phyloP scores from a whole-genome alignment of 2,888 invertebrate genomes.

The Philonicus albiceps region DNA sequence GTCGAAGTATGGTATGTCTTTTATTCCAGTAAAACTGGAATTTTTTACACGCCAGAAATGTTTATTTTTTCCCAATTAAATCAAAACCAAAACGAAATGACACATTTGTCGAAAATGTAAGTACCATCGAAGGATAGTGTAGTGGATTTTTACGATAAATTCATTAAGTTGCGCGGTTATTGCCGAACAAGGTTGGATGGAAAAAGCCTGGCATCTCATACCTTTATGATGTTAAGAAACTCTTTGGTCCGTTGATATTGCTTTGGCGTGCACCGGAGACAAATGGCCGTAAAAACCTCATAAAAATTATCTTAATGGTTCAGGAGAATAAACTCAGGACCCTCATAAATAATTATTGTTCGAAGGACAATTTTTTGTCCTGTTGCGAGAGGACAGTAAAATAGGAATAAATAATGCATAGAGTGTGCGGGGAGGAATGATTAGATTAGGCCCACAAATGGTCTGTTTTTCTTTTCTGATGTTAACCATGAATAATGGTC shows the following conservation, averaged over 20 bases:
- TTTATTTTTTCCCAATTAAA: neutral
- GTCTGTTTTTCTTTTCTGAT: neutral
- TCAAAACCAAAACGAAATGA: slow-evolving; percentile 3
- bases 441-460: slow-evolving; percentile 9
- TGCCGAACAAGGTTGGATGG: neutral
- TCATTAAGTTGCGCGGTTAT: slow-evolving; percentile 10
- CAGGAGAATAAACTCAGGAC: slow-evolving; percentile 3
- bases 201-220: neutral
- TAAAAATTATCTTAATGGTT: slow-evolving; percentile 33
- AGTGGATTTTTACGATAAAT: slow-evolving; percentile 17
- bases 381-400: neutral
- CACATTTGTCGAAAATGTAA: neutral
- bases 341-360: slow-evolving; percentile 13
- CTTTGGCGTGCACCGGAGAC: slow-evolving; percentile 10
- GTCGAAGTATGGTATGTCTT: neutral
- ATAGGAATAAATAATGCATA: slow-evolving; percentile 1
- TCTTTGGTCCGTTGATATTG: neutral
- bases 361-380: slow-evolving; percentile 9
- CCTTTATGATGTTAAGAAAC: slow-evolving; percentile 9
- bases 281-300: slow-evolving; percentile 30
- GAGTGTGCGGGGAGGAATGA: neutral
- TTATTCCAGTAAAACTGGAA: neutral
- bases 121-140: neutral
- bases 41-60: neutral
- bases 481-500: neutral